Base-by-base conservation (phyloP, 2,888 invertebrate species). In the Tenthredo mesomela region DNA sequence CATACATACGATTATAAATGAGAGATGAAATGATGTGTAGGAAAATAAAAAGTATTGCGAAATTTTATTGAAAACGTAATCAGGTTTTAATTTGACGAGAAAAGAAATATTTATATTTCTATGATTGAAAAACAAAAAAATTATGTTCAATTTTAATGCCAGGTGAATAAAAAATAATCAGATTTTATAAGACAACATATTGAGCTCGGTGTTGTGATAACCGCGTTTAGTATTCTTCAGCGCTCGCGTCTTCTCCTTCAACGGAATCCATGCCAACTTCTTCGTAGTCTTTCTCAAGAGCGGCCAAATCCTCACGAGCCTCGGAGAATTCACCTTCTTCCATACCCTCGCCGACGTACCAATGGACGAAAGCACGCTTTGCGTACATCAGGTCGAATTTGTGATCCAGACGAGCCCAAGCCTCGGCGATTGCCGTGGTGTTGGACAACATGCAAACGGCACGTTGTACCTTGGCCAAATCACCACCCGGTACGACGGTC, bases 301-400 rank as follows among this genome's bases (percentile, higher is more conserved):
- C 95, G 83, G 95, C 96, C 87, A 97, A 94, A 93, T 97, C 97
- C 91, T 97, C 97, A 40, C 97, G 94, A 33, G 97, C 97, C 92
- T 97, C 97, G 9, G 96, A 95, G 93, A 97, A 97, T 93, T 97
- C 97, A 0, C 97, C 97, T 92, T 97, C 97, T 91, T 97, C 96
- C 97, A 97, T 97, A 84, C 97, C 97, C 92, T 97, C 96, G 70
- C 96, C 96, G 71, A 96, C 96, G 93, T 96, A 97, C 97, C 97
- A 96, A 91, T 96, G 96, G 67, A 96, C 96, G 90, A 96, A 96
- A 75, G 96, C 96, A 77, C 96, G 92, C 92, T 96, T 96, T 86
- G 95, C 95, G 91, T 96, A 96, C 95, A 96, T 96, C 87, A 96
- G 93, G 89, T 96, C 96, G 90, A 96, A 95, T 91, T 96, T 96